Percentiles rank a stretch among this genome's conserved stretches.
Conservation (phyloP, 2,888 invertebrate species). For the Anorthoa munda region DNA sequence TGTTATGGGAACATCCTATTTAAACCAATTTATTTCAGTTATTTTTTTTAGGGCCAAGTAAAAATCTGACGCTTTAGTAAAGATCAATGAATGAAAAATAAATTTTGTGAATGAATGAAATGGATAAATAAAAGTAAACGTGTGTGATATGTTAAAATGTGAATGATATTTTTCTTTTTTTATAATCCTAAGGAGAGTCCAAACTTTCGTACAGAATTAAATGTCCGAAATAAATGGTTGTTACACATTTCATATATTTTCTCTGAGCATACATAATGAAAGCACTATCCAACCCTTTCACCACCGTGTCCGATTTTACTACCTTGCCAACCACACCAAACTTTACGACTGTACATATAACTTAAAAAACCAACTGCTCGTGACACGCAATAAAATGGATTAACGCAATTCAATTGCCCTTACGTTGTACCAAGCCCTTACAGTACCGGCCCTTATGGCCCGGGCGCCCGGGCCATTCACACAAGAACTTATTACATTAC, state of each 20-base stretch:
- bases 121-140: too few species aligned
- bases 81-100: not conserved
- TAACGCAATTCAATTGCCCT: slow-evolving; percentile 84
- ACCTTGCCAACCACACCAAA: slow-evolving; percentile 49
- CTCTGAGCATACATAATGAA: slow-evolving; percentile 1
- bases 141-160: too few species aligned
- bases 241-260: slow-evolving; percentile 7
- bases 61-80: not conserved
- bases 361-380: slow-evolving; percentile 75
- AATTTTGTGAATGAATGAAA: not conserved
- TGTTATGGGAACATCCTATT: slow-evolving; percentile 21
- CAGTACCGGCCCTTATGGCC: slow-evolving; percentile 24
- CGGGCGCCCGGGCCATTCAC: slow-evolving; percentile 73
- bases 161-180: too few species aligned
- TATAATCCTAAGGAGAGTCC: not conserved
- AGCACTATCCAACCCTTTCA: slow-evolving; percentile 23
- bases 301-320: slow-evolving; percentile 43
- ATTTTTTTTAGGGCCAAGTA: not conserved
- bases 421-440: slow-evolving; percentile 41
- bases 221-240: not conserved
- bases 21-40: not conserved
- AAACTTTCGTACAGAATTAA: not conserved
- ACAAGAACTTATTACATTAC: slow-evolving; percentile 88
- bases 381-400: slow-evolving; percentile 90
- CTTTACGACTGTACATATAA: slow-evolving; percentile 66